Evolutionary conservation across 2,888 invertebrate species (phyloP), one percentile per base, ranked within the genome.

Genomic region (Folsomia manolachei): DNA sequence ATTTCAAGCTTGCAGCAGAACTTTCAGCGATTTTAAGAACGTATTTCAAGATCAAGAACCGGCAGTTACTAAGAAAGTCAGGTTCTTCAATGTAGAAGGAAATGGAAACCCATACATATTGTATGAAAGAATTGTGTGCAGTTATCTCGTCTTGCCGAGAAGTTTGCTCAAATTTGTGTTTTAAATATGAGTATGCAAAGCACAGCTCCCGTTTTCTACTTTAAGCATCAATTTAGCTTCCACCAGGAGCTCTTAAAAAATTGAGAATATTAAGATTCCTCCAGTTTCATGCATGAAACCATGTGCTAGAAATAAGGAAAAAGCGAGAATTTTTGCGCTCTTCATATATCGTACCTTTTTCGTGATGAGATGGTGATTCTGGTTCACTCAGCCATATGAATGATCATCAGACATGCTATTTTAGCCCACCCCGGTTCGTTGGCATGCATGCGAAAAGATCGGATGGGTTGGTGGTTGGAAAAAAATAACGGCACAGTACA

Each of bases 181-280:
- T 39, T 39, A 39, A 39, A 39, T 39, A 39, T 39, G 39, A 39
- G 39, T 39, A 39, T 39, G 39, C 39, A 39, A 39, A 39, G 64
- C 64, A 64, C n/a, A 64, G 27, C 64, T 27, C 64, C 27, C 25
- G 26, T 27, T 64, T 63, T 63, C 25, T 63, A 64, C 21, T 25
- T 64, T 27, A 64, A 64, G 27, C 64, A 64, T 64, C 64, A 19
- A 64, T 64, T 64, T 64, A 64, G 27, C 27, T 27, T 64, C 64
- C 23, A 19, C 60, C n/a, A 63, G 64, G 27, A 27, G 27, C 64
- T 64, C 64, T 64, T 64, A 27, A 27, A 27, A 64, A 64, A 64
- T 64, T 64, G 64, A 39, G 7, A 39, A 39, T 39, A 39, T 39
- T 39, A 14, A 25, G 64, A 64, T 27, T 64, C 62, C 27, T 64